These are phyloP conservation scores for Portunus trituberculatus DNA, from an alignment of 1,140 invertebrate genomes.

Conservation along the genomic window DNA sequence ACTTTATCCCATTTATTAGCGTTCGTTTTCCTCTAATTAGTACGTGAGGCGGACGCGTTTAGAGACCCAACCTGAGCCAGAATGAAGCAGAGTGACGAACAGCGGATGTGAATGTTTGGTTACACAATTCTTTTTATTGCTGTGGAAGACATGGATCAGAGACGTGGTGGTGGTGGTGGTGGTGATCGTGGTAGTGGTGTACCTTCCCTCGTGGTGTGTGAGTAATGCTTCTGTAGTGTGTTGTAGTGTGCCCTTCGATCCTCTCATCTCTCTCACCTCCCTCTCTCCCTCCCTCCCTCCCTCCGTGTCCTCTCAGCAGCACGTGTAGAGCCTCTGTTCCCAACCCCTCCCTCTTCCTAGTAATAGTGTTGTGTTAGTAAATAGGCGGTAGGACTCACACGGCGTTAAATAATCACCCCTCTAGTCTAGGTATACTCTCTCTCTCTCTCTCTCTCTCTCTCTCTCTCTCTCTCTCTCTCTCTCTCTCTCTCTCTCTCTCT, in stretches of 20 bases:
- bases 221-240: no score
- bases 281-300: neutral
- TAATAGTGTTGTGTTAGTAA: conserved; percentile 63
- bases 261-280: neutral
- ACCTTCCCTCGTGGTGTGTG: no score
- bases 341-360: neutral
- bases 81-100: no score
- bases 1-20: neutral
- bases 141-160: no score
- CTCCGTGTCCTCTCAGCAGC: neutral
- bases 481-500: no score
- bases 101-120: no score
- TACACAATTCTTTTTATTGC: no score
- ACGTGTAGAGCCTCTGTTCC: neutral
- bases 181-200: no score
- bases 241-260: neutral
- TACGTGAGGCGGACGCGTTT: no score
- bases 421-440: neutral
- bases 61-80: no score
- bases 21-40: neutral
- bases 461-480: neutral
- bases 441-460: conserved; percentile 28
- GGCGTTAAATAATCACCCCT: conserved; percentile 50
- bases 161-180: no score
- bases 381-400: conserved; percentile 43